Base-by-base conservation (phyloP, 2,113 vertebrate species). In the Dissostichus mawsoni region DNA sequence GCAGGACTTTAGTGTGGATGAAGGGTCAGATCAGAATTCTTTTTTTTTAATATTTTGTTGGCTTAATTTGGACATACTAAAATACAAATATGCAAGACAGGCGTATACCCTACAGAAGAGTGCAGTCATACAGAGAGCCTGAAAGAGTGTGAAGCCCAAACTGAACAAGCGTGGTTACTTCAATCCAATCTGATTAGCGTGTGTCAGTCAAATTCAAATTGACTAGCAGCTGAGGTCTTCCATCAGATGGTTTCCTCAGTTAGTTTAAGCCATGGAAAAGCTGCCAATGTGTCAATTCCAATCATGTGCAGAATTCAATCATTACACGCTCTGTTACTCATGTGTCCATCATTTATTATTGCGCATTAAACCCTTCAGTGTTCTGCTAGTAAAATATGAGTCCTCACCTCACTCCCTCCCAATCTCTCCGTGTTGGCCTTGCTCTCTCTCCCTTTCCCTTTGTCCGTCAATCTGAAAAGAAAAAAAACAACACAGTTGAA, bases 211-310 rank as follows among this genome's bases (percentile, higher is more conserved):
- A 77, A 90, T 77, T 78, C 23, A 74, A 83, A 85, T 56, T 75
- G 88, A 88, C 76, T 5, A 59, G 81, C 53, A 81, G 80, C 84
- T 68, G 80, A 85, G 74, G 25, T 86, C 59, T 56, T 44, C n/a
- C 17, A 64, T 78, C 36, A 51, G 52, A 61, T 36, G 61, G 76
- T 71, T 84, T 93, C 72, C 86, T 76, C 73, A 36, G 61, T 82
- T 74, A 52, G 75, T 81, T 78, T 62, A 52, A 51, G 78, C 57
- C 57, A 75, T 12, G 52, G 71, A 79, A 71, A 77, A 3, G 18
- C 82, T 80, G 73, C 81, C 78, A 67, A 62, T 58, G 66, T 90
- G 88, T 81, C 93, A 89, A 81, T 93, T 87, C 75, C 62, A 70
- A 82, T 87, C 69, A 57, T 81, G 50, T 83, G 61, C 48, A 66